phyloP scores from a whole-genome alignment of 2,888 invertebrate species.

The Cryptophagus acutangulus region DNA sequence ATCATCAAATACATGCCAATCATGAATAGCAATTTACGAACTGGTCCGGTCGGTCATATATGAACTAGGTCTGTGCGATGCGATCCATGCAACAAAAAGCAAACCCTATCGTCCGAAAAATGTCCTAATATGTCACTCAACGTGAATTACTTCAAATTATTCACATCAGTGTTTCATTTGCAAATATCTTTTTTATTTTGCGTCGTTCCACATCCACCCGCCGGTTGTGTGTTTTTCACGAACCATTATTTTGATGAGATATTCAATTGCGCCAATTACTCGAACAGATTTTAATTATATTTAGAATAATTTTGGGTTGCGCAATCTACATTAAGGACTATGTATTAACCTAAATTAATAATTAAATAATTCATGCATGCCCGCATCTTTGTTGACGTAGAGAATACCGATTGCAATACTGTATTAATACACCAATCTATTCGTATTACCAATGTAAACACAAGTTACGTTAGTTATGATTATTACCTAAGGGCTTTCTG shows the following conservation, averaged over 20 bases:
- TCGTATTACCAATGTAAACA: constrained; percentile 4
- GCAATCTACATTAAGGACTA: too few relatives aligned
- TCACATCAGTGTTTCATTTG: constrained; percentile 37
- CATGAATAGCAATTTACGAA: constrained; percentile 43
- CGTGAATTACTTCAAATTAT: constrained; percentile 39
- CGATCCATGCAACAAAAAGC: too few relatives aligned
- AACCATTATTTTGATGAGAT: constrained; percentile 42
- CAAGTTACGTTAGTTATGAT: constrained; percentile 4
- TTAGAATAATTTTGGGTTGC: too few relatives aligned
- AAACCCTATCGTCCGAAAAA: constrained; percentile 28
- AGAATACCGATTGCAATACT: constrained; percentile 3
- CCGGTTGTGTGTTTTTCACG: too few relatives aligned
- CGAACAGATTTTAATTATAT: too few relatives aligned
- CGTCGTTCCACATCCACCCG: too few relatives aligned
- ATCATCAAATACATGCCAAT: constrained; percentile 47
- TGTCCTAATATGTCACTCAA: constrained; percentile 35
- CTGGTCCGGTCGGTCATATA: constrained; percentile 26
- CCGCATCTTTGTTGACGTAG: neutral
- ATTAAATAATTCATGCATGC: neutral
- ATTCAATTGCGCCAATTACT: too few relatives aligned
- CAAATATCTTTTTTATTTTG: too few relatives aligned
- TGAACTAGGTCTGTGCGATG: neutral
- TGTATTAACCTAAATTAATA: constrained; percentile 1
- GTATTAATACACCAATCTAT: constrained; percentile 7
- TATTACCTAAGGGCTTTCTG: constrained; percentile 7